Evolutionary conservation across 30 jellyfish, hydroid and myxozoan species (phyloP), one percentile per base, ranked within the genome.

Genomic region (Nemopilema nomurai): DNA sequence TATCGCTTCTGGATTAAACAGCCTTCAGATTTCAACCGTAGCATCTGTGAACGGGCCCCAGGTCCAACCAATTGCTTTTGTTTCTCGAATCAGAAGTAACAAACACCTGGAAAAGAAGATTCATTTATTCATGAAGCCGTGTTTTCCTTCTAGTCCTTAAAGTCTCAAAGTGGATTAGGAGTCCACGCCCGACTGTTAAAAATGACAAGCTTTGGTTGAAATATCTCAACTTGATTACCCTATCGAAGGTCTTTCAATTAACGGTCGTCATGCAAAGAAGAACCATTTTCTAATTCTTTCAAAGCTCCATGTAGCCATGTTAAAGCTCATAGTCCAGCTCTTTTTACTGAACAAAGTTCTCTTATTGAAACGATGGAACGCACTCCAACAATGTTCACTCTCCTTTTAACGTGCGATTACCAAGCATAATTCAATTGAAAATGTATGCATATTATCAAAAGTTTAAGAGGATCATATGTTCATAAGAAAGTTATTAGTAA

Each of bases 51-150:
- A 41, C 13, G 57, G 13, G 57, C 57, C 13, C 13, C 57, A 41
- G 13, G 57, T 13, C 69, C 69, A 73, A 31, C 70, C 63, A 31
- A 67, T 73, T 73, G 83, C 69, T 73, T 73, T 41, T 41, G 22
- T 31, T 16, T 73, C 52, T 49, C 41, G 22, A 6, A 41, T 33
- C 69, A 49, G 32, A 28, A 33, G 52, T 22, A 9, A 32, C n/a
- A 20, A 65, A 49, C 83, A 33, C 83, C 83, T 73, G 83, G 69
- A 73, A 1, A 33, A 41, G 57, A 41, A 41, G 57, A 41, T 41
- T 41, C 57, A 41, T 41, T 41, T 3, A 41, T 41, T 41, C 13
- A 41, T 41, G 57, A 41, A 13, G 13, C 57, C 13, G 57, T 41
- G 57, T 41, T 41, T 41, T 41, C 57, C 57, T 41, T 41, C 57